Base-by-base conservation (phyloP, 2,113 vertebrate species). In the Propithecus coquereli region DNA sequence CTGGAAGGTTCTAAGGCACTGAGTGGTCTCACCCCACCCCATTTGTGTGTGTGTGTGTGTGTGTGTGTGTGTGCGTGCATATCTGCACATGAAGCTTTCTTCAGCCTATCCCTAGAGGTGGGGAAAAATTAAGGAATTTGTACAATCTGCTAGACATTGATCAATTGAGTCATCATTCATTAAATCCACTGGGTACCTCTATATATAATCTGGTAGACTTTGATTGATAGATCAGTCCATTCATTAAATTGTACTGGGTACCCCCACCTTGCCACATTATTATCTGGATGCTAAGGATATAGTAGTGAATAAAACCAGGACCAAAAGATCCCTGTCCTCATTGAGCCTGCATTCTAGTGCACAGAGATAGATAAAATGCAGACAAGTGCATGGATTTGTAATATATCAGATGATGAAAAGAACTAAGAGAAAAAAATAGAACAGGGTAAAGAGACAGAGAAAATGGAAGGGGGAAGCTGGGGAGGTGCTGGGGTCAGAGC, bases 321-420 rank as follows among this genome's bases (percentile, higher is more conserved):
- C 25, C 37, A 68, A 68, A 5, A 47, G 20, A 34, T 18, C 16
- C 40, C 40, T 16, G 2, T 37, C 68, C 43, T 91, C 43, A 23
- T 10, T 8, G 70, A 94, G 6, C 23, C 94, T 90, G 20, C 9
- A 8, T 45, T 52, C 45, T 52, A 10, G 43, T 14, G 14, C 73
- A 54, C 0, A 13, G 87, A 30, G 32, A 71, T n/a, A 22, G 66
- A 47, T 32, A 27, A 45, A 54, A 40, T 30, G 25, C 34, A 80
- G 5, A 43, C 3, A 20, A 5, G 37, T 6, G 2, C 5, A 0
- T 0, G 22, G n/a, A 10, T 23, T 3, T 32, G 8, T 20, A 32
- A 43, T 2, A 2, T 6, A 7, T 27, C 11, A 4, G n/a, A 11
- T 6, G 9, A 23, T 20, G 47, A 47, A 32, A 43, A 52, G 9